Conservation (phyloP, 2,888 invertebrate species). For the Anodontia alba region DNA sequence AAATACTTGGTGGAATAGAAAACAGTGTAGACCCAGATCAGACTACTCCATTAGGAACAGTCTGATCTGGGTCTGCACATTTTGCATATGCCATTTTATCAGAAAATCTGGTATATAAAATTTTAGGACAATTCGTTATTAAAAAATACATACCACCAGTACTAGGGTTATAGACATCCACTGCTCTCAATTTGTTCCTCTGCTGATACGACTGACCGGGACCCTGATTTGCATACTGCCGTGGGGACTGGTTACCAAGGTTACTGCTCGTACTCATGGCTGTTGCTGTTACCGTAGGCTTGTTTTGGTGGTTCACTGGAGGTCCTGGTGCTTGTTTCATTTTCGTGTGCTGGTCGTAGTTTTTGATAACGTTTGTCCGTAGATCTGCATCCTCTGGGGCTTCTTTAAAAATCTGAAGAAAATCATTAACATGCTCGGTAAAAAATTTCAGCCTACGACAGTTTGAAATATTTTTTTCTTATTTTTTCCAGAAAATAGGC, state of each 20-base stretch:
- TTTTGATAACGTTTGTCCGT: constrained; percentile 52
- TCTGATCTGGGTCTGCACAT: too few species aligned
- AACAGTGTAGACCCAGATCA: too few species aligned
- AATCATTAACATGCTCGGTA: too few species aligned
- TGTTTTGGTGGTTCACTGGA: constrained; percentile 32
- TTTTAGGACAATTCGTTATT: background rate
- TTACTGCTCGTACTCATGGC: constrained; percentile 39
- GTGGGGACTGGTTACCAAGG: constrained; percentile 28
- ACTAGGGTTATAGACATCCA: constrained; percentile 72
- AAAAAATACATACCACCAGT: constrained; percentile 66
- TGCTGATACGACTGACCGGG: constrained; percentile 62
- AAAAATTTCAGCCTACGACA: too few species aligned
- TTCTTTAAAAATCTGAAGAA: constrained; percentile 78
- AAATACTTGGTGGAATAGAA: too few species aligned
- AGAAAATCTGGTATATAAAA: too few species aligned
- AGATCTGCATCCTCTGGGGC: constrained; percentile 78
- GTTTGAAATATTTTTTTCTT: too few species aligned
- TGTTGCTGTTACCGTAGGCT: constrained; percentile 53
- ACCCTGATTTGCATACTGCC: constrained; percentile 71
- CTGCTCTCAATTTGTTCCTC: constrained; percentile 61
- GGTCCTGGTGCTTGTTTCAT: constrained; percentile 41
- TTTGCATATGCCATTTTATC: too few species aligned
- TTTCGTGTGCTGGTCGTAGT: constrained; percentile 19
- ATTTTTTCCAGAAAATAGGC: too few species aligned
- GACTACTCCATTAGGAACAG: too few species aligned